A percentile compares a stretch with the other conserved stretches of the same genome.
Evolutionary conservation across 2,113 vertebrate species (phyloP).

Genomic region (Lontra canadensis): DNA sequence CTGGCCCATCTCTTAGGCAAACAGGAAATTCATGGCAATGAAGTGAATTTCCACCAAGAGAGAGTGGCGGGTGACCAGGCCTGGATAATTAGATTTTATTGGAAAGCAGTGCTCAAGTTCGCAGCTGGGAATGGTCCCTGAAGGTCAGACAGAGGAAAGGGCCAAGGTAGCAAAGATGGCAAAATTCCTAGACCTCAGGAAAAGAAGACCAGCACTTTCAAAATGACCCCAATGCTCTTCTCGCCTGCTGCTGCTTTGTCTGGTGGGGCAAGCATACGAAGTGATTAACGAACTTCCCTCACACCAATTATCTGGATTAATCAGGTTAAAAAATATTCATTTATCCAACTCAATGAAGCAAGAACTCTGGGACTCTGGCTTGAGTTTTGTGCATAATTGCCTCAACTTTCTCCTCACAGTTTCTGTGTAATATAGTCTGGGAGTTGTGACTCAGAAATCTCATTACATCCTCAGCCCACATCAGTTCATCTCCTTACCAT

Average conservation of each 20-base stretch:
- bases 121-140: background rate
- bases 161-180: background rate
- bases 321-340: background rate
- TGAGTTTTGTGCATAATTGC: background rate
- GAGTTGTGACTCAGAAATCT: background rate
- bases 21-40: background rate
- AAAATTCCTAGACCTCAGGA: background rate
- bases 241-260: rapidly evolving
- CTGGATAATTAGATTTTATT: constrained; percentile 31
- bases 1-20: background rate
- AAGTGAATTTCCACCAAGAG: background rate
- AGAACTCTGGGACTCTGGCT: constrained; percentile 16
- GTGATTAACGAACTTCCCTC: background rate
- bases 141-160: background rate
- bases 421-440: background rate
- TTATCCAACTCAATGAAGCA: constrained; percentile 12
- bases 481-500: background rate
- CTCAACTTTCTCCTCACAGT: background rate
- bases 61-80: background rate
- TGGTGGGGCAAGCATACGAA: background rate
- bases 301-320: background rate
- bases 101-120: background rate
- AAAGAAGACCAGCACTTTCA: background rate
- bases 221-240: background rate
- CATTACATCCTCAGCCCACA: background rate